These are phyloP conservation scores for Equus quagga DNA, from an alignment of 2,113 vertebrate species.

Conservation along the genomic window DNA sequence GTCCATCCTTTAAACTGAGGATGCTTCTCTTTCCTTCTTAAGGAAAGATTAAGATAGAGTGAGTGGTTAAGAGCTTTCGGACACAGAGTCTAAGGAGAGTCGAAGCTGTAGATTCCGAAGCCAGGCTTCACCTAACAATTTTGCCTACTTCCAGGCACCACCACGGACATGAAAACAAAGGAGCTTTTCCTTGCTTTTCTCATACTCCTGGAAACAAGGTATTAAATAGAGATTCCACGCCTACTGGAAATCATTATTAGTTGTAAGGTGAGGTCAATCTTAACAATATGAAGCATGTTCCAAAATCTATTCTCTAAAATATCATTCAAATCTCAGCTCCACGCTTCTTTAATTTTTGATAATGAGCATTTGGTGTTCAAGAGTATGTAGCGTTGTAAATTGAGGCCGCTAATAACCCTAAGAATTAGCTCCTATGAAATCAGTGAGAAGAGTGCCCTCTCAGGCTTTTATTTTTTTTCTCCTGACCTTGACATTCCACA, in stretches of 20 bases:
- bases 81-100: background rate
- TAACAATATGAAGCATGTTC: conserved; percentile 83
- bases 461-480: conserved; percentile 51
- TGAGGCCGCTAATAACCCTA: conserved; percentile 84
- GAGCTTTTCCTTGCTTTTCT: conserved; percentile 45
- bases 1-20: background rate
- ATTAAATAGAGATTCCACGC: background rate
- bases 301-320: conserved; percentile 84
- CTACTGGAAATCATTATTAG: conserved; percentile 64
- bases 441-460: conserved; percentile 80
- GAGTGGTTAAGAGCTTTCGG: background rate
- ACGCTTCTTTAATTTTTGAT: conserved; percentile 84
- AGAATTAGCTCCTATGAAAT: conserved; percentile 84
- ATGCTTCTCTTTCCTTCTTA: background rate
- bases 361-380: conserved; percentile 80
- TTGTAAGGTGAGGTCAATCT: conserved; percentile 78
- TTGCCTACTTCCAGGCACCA: conserved; percentile 17
- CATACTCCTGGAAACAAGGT: conserved; percentile 5
- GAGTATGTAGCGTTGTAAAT: conserved; percentile 70
- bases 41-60: background rate
- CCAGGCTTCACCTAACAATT: conserved; percentile 9
- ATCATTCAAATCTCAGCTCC: conserved; percentile 83
- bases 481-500: conserved; percentile 83
- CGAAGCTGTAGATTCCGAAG: background rate
- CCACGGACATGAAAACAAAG: background rate